Percentiles rank a stretch among this genome's conserved stretches.
Conservation (phyloP, 1,140 invertebrate genomes). For the Trichonephila clavipes region DNA sequence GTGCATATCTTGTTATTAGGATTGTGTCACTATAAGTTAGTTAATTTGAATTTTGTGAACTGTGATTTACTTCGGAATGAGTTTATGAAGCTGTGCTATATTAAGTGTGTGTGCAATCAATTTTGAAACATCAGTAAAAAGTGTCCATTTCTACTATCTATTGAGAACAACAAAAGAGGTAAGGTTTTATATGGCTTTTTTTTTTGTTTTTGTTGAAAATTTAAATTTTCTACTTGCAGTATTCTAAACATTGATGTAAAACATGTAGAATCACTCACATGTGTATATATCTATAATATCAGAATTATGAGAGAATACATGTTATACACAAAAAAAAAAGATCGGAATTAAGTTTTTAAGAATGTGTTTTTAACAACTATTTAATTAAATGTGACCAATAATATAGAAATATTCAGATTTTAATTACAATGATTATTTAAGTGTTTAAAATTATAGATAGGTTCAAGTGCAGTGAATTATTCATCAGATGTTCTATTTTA, state of each 20-base stretch:
- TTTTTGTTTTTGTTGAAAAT: neutral
- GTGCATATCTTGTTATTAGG: neutral
- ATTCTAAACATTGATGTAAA: neutral
- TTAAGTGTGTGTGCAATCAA: neutral
- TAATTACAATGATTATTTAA: no score
- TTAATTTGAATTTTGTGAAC: neutral
- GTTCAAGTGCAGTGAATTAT: no score
- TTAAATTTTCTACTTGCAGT: neutral
- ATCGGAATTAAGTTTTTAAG: no score
- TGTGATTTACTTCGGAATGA: neutral
- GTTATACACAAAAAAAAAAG: no score
- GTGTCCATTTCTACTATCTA: neutral
- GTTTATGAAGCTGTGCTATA: neutral
- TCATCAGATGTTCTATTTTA: no score
- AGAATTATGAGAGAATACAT: no score
- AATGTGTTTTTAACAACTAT: no score
- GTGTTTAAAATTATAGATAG: no score
- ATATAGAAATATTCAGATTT: no score
- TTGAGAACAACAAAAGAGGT: neutral
- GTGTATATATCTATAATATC: neutral
- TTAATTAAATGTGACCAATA: no score
- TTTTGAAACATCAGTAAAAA: slow-evolving; percentile 17
- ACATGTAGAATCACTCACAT: neutral
- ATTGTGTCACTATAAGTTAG: neutral
- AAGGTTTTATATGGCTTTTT: neutral